Evolutionary conservation across 1,140 invertebrate genomes (phyloP).

Genomic region (Trachymyrmex septentrionalis): DNA sequence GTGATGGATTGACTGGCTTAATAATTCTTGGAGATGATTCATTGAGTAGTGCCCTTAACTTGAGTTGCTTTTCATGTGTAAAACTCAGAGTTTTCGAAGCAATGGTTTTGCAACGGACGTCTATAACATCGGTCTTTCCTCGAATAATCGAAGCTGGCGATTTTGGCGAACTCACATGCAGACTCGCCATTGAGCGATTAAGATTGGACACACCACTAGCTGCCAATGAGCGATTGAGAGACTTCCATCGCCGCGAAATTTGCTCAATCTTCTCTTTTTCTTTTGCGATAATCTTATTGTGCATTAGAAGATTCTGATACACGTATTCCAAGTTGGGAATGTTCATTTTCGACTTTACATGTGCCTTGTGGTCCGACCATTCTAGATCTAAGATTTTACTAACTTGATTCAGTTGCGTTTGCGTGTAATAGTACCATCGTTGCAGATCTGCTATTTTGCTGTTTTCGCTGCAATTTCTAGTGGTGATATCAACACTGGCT

Average conservation of each 20-base stretch:
- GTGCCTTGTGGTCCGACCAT: conserved; percentile 80
- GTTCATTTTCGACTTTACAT: conserved; percentile 79
- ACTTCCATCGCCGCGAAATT: conserved; percentile 77
- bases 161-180: conserved; percentile 72
- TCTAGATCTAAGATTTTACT: conserved; percentile 83
- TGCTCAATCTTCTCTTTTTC: conserved; percentile 77
- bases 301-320: conserved; percentile 82
- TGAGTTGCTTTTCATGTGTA: conserved; percentile 78
- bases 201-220: conserved; percentile 68
- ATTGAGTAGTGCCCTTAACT: conserved; percentile 78
- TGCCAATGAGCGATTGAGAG: conserved; percentile 57
- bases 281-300: conserved; percentile 81
- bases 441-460: conserved; percentile 82
- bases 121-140: conserved; percentile 77
- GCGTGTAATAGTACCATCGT: conserved; percentile 82
- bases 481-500: conserved; percentile 65
- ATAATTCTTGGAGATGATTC: conserved; percentile 77
- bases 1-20: conserved; percentile 77
- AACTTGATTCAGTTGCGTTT: conserved; percentile 84
- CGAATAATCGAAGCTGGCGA: conserved; percentile 44
- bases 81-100: conserved; percentile 78
- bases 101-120: conserved; percentile 81
- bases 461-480: conserved; percentile 76
- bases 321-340: conserved; percentile 83
- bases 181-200: conserved; percentile 79